phyloP scores from a whole-genome alignment of 2,797 vertebrate species.

The Acrocephalus scirpaceus region DNA sequence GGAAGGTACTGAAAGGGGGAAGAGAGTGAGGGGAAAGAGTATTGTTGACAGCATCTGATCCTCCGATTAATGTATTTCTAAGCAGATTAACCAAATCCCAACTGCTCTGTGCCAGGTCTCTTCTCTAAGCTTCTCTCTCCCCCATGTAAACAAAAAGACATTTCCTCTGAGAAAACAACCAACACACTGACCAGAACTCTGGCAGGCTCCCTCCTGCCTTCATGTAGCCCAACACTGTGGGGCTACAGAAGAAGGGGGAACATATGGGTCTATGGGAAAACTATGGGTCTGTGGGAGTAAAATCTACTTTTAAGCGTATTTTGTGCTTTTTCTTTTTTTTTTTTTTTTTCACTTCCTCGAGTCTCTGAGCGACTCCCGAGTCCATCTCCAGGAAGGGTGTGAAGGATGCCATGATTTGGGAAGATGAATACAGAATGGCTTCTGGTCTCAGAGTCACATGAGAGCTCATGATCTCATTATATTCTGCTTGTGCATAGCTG shows the following conservation, averaged over 20 bases:
- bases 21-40: conserved; percentile 56
- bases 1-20: conserved; percentile 37
- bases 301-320: neutral
- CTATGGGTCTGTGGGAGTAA: neutral
- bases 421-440: neutral
- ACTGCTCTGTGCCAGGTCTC: conserved; percentile 77
- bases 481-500: neutral
- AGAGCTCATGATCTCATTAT: conserved; percentile 9
- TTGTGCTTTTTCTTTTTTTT: neutral
- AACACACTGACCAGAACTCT: neutral
- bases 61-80: conserved; percentile 80
- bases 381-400: neutral
- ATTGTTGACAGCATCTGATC: conserved; percentile 77
- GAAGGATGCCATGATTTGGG: neutral
- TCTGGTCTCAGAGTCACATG: neutral
- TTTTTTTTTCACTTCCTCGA: neutral
- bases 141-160: conserved; percentile 64
- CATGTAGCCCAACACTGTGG: neutral
- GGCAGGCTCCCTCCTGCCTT: neutral
- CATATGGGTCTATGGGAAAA: neutral
- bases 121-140: conserved; percentile 74
- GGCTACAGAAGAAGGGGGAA: neutral
- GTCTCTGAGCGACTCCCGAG: neutral
- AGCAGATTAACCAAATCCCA: conserved; percentile 82
- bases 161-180: conserved; percentile 45